phyloP scores from a whole-genome alignment of 2,113 vertebrate genomes.

The Illadopsis cleaveri region DNA sequence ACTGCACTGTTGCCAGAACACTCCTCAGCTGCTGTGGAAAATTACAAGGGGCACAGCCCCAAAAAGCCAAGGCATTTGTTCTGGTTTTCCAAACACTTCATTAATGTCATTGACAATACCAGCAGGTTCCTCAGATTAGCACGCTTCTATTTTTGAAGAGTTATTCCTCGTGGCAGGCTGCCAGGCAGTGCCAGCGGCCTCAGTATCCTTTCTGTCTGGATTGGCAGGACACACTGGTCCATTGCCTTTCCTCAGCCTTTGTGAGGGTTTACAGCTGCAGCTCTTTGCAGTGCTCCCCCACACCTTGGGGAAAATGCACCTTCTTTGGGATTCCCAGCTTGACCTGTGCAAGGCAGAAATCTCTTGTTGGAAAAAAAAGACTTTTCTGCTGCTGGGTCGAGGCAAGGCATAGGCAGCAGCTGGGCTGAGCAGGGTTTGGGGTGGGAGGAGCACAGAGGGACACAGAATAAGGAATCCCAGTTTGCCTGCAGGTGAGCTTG shows the following conservation, averaged over 20 bases:
- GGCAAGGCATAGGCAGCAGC: not conserved
- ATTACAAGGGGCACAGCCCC: constrained; percentile 2
- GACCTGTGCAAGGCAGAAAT: not conserved
- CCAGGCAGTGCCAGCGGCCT: not conserved
- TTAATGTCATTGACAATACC: constrained; percentile 43
- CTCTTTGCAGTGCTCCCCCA: not conserved
- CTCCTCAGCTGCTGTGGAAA: not conserved
- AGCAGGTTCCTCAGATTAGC: constrained; percentile 60
- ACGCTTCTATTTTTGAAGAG: constrained; percentile 67
- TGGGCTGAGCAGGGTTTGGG: not conserved
- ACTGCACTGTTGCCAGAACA: accelerated
- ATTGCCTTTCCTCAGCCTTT: not conserved
- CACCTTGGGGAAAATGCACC: not conserved
- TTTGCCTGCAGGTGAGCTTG: not conserved
- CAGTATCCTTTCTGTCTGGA: constrained; percentile 23
- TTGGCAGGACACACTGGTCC: constrained; percentile 51
- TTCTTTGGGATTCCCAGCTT: not conserved
- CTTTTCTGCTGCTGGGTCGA: not conserved
- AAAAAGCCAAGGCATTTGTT: not conserved
- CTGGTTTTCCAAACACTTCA: constrained; percentile 36
- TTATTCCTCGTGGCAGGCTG: constrained; percentile 3
- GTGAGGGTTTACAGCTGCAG: not conserved
- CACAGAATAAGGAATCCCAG: not conserved
- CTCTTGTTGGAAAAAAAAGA: not conserved
- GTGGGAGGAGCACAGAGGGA: not conserved